Percentiles rank a stretch among this genome's conserved stretches.
Conservation (phyloP, 1,140 invertebrate species). For the Cherax quadricarinatus region DNA sequence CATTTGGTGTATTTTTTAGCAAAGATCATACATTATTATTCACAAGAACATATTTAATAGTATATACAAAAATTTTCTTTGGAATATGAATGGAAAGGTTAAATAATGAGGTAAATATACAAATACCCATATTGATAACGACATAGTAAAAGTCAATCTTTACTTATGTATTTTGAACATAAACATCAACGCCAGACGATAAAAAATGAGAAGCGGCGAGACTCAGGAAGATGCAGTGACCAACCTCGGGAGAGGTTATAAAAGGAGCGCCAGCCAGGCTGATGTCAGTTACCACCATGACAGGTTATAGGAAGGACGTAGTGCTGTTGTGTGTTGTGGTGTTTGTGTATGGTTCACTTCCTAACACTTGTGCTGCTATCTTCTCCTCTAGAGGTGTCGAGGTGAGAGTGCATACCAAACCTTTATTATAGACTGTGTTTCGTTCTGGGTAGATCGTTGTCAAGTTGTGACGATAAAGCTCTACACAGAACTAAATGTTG, state of each 20-base stretch:
- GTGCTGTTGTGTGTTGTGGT: neutral
- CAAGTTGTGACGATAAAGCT: too few relatives aligned
- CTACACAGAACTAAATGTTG: too few relatives aligned
- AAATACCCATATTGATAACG: too few relatives aligned
- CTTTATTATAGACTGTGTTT: too few relatives aligned
- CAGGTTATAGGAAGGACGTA: conserved; percentile 14
- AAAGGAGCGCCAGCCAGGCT: neutral
- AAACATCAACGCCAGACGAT: neutral
- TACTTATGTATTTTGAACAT: too few relatives aligned
- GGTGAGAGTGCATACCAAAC: neutral
- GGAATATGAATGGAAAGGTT: too few relatives aligned
- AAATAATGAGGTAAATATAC: too few relatives aligned
- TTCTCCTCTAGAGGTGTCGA: conserved; percentile 18
- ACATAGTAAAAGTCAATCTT: neutral
- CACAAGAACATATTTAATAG: too few relatives aligned
- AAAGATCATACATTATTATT: too few relatives aligned
- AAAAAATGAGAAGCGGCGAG: neutral
- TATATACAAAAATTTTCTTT: too few relatives aligned
- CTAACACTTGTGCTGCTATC: conserved; percentile 1
- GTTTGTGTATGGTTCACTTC: conserved; percentile 19
- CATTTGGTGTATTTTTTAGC: too few relatives aligned
- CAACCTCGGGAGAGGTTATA: conserved; percentile 20
- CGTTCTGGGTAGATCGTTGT: too few relatives aligned
- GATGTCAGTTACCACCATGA: neutral
- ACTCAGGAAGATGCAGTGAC: neutral